Conservation (phyloP, 1,140 invertebrate species). For the Scaptomyza graminum region DNA sequence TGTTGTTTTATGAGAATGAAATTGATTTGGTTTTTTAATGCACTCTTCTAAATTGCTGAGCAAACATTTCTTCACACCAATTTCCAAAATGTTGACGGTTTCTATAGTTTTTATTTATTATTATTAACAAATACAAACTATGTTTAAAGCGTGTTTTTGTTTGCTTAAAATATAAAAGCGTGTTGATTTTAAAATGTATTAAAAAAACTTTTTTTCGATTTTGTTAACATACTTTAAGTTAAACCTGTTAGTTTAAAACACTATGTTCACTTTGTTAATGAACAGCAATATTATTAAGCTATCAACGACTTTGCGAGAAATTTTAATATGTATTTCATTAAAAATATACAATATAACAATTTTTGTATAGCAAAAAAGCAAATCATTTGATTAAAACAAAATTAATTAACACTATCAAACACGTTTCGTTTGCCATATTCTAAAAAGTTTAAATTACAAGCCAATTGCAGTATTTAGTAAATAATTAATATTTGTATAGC, state of each 20-base stretch:
- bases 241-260: conserved; percentile 7
- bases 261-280: not conserved
- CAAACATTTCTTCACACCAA: not conserved
- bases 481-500: not conserved
- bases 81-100: not conserved
- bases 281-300: conserved; percentile 11
- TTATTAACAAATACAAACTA: no score
- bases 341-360: no score
- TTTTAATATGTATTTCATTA: no score
- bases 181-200: not conserved
- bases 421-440: not conserved
- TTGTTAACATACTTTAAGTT: not conserved
- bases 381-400: conserved; percentile 7
- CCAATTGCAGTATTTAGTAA: no score
- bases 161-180: no score
- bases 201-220: not conserved
- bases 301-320: not conserved
- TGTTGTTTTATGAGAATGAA: not conserved
- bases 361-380: no score
- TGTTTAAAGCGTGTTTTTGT: no score
- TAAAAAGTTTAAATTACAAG: no score
- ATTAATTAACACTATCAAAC: conserved; percentile 7
- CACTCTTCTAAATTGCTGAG: not conserved
- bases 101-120: no score
- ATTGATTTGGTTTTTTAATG: not conserved